Conservation (phyloP, 2,888 invertebrate species). For the Choristoneura rosaceana region DNA sequence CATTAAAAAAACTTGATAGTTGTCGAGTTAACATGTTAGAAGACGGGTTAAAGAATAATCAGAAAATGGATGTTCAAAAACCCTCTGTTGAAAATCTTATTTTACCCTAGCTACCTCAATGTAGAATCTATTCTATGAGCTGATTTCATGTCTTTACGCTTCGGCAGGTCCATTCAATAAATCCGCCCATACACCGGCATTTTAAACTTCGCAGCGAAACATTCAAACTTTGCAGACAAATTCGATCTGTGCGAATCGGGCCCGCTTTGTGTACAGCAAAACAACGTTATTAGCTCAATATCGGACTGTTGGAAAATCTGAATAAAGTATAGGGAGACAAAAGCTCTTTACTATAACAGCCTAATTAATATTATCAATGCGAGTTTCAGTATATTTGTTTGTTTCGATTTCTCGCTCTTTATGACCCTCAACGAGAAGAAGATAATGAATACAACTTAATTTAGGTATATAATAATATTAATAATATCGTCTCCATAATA, state of each 20-base stretch:
- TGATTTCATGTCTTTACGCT: slow-evolving; percentile 19
- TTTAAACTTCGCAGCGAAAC: slow-evolving; percentile 72
- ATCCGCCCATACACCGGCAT: slow-evolving; percentile 56
- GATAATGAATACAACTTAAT: no score
- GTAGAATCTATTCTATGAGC: neutral
- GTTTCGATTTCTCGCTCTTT: no score
- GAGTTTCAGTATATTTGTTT: no score
- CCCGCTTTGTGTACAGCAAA: slow-evolving; percentile 56
- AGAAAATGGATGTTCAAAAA: neutral
- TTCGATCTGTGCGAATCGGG: slow-evolving; percentile 77
- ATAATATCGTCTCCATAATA: no score
- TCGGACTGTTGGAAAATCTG: slow-evolving; percentile 2
- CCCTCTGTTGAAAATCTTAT: neutral
- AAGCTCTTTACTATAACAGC: neutral
- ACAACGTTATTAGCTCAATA: slow-evolving; percentile 21
- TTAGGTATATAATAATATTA: no score
- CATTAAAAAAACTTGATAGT: neutral
- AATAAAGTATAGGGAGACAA: neutral
- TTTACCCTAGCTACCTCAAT: neutral
- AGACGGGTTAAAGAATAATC: neutral
- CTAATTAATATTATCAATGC: no score
- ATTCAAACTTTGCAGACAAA: slow-evolving; percentile 85
- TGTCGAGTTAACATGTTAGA: no score
- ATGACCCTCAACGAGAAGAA: no score
- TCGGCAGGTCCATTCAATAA: slow-evolving; percentile 26